A percentile compares a stretch with the other conserved stretches of the same genome.
Evolutionary conservation across 1,140 invertebrate species (phyloP).

Genomic region (Drosophila melanogaster): DNA sequence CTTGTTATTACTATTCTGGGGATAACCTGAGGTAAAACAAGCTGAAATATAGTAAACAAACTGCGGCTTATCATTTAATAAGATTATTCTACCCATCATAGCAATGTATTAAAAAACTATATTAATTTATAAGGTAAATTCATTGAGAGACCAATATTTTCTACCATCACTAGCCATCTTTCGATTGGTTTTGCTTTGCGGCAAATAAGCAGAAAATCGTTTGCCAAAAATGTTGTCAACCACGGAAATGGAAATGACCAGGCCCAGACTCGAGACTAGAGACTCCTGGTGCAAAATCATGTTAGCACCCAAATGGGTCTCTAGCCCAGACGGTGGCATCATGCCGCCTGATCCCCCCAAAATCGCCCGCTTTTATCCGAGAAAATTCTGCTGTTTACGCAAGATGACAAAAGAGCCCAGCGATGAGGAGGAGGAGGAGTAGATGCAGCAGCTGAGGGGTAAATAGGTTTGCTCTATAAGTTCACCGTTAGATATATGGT

Average conservation of each 20-base stretch:
- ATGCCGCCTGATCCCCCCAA: conserved; percentile 7
- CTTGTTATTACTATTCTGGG: conserved; percentile 6
- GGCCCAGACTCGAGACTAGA: conserved; percentile 33
- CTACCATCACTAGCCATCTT: conserved; percentile 43
- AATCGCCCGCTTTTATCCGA: conserved; percentile 30
- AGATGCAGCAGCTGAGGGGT: conserved; percentile 25
- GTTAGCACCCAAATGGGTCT: conserved; percentile 43
- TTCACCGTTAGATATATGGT: conserved; percentile 73
- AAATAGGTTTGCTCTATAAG: conserved; percentile 40
- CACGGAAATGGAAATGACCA: conserved; percentile 78
- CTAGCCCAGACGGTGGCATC: conserved; percentile 21
- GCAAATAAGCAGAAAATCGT: conserved; percentile 81
- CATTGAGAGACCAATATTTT: not conserved
- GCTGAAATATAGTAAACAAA: not conserved
- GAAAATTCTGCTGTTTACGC: conserved; percentile 60
- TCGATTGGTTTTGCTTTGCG: conserved; percentile 57
- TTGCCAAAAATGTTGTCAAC: conserved; percentile 79
- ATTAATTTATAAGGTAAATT: not conserved
- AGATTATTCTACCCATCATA: too few relatives aligned
- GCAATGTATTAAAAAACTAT: not conserved
- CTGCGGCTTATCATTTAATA: not conserved
- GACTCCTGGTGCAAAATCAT: conserved; percentile 38
- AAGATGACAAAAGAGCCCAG: conserved; percentile 66
- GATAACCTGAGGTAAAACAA: not conserved
- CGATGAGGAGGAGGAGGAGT: not conserved